Percentiles rank a stretch among this genome's conserved stretches.
Evolutionary conservation across 2,797 vertebrate species (phyloP).

Genomic region (Oceanodroma leucorhoa): DNA sequence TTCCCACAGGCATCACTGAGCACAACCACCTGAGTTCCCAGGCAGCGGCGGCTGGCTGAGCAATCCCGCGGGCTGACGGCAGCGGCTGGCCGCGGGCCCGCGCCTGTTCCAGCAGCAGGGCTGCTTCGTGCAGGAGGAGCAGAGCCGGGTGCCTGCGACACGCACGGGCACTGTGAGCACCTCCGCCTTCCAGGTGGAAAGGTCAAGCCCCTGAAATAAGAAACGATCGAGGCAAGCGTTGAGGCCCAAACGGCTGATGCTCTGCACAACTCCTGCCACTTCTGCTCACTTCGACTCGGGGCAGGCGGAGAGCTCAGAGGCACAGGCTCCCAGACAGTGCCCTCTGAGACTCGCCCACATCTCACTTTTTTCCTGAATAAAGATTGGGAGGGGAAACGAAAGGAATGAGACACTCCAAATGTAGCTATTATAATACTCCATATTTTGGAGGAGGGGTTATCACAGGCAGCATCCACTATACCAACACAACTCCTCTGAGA

Average conservation of each 20-base stretch:
- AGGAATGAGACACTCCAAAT: not conserved
- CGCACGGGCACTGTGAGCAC: not conserved
- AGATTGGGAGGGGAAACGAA: not conserved
- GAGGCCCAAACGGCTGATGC: not conserved
- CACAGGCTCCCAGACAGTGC: not conserved
- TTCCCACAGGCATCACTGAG: not conserved
- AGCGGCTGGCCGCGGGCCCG: not conserved
- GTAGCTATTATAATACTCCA: not conserved
- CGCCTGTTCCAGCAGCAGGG: not conserved
- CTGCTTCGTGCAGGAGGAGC: not conserved
- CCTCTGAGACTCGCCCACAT: not conserved
- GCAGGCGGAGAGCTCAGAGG: not conserved
- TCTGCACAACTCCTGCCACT: not conserved
- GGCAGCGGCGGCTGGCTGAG: not conserved
- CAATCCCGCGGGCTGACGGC: not conserved
- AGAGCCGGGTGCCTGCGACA: fast-evolving
- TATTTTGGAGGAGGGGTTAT: not conserved
- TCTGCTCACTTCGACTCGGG: fast-evolving
- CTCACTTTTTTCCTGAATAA: not conserved
- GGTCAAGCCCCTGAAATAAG: not conserved
- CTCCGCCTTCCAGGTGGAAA: not conserved
- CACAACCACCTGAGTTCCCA: not conserved
- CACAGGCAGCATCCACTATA: not conserved
- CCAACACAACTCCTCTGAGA: not conserved
- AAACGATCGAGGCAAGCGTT: not conserved